Evolutionary conservation across 2,797 vertebrate species (phyloP).

Genomic region (Acomys russatus): DNA sequence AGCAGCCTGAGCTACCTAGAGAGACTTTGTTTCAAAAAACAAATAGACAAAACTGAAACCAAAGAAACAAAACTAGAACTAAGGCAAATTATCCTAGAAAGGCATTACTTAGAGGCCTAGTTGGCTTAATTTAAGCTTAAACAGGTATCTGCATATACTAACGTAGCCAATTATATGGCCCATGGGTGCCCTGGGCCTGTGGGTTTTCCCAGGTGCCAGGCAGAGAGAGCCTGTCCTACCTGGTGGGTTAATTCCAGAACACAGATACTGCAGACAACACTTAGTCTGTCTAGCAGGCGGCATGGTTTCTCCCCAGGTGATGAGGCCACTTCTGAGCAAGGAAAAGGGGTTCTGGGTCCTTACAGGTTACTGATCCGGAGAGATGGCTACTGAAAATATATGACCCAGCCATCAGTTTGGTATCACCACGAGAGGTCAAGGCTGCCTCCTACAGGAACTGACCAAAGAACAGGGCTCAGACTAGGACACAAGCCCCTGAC

Average conservation of each 20-base stretch:
- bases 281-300: not conserved
- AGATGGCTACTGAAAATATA: not conserved
- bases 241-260: slow-evolving; percentile 3
- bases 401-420: not conserved
- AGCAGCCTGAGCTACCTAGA: not conserved
- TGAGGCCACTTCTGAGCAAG: not conserved
- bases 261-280: not conserved
- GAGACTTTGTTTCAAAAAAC: not conserved
- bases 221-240: not conserved
- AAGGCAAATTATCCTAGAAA: slow-evolving; percentile 40
- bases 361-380: not conserved
- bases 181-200: not conserved
- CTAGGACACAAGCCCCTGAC: not conserved
- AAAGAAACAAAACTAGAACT: not conserved
- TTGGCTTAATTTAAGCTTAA: slow-evolving; percentile 10
- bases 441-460: not conserved
- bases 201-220: not conserved
- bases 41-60: not conserved
- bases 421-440: not conserved
- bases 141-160: fast-evolving
- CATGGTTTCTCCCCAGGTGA: not conserved
- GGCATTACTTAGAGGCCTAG: not conserved
- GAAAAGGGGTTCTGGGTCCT: not conserved
- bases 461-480: not conserved
- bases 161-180: not conserved